A percentile compares a stretch with the other conserved stretches of the same genome.
Evolutionary conservation across 1,140 invertebrate genomes (phyloP).

Genomic region (Saccostrea echinata): DNA sequence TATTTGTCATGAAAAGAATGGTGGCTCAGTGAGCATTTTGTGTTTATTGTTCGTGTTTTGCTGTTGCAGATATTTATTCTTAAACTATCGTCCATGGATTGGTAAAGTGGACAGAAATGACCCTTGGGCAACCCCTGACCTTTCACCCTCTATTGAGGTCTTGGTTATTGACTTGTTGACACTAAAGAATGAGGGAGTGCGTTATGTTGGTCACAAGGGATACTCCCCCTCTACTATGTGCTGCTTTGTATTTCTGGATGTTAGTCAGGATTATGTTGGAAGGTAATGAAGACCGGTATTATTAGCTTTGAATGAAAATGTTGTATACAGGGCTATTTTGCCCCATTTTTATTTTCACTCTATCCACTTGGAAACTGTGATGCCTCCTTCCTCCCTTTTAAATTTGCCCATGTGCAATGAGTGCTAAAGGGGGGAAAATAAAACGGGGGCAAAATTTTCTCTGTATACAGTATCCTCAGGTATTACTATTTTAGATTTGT

Average conservation of each 20-base stretch:
- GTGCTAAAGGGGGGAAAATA: neutral
- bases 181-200: constrained; percentile 54
- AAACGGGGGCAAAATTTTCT: neutral
- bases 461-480: too few relatives aligned
- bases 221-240: constrained; percentile 63
- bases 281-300: constrained; percentile 53
- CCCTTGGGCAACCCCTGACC: constrained; percentile 64
- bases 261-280: constrained; percentile 62
- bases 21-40: too few relatives aligned
- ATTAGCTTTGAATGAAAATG: neutral
- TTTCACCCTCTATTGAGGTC: constrained; percentile 61
- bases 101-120: constrained; percentile 63
- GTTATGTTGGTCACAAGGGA: constrained; percentile 62
- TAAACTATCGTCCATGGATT: constrained; percentile 66
- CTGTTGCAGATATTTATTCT: constrained; percentile 59
- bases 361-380: neutral
- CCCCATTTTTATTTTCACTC: neutral
- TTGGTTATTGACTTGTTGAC: constrained; percentile 62
- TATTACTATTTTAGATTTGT: too few relatives aligned
- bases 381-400: neutral
- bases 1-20: too few relatives aligned
- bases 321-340: too few relatives aligned
- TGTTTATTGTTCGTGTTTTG: too few relatives aligned
- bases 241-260: constrained; percentile 65
- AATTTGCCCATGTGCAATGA: neutral